These are phyloP conservation scores for Callipepla californica DNA, from an alignment of 2,113 vertebrate species.

Conservation along the genomic window DNA sequence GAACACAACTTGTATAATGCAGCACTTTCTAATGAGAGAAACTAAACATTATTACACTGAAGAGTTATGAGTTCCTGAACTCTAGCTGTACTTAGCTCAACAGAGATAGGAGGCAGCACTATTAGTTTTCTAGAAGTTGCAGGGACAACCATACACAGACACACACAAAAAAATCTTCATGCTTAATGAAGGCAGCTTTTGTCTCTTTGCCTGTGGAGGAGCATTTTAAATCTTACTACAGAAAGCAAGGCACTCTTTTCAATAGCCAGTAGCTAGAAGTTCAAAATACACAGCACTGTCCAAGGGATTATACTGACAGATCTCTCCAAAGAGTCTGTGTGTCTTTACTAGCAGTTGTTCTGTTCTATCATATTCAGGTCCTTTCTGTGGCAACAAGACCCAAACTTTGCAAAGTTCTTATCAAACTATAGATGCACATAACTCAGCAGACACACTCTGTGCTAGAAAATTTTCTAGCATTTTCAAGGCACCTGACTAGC, in stretches of 20 bases:
- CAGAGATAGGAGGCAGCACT: rapidly evolving
- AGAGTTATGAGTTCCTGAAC: not conserved
- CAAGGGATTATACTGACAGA: not conserved
- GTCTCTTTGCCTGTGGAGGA: not conserved
- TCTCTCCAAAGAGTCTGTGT: not conserved
- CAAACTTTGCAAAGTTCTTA: not conserved
- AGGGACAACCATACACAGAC: not conserved
- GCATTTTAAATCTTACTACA: not conserved
- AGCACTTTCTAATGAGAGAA: not conserved
- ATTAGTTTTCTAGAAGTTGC: not conserved
- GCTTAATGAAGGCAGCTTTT: not conserved
- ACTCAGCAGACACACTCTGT: not conserved
- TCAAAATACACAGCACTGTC: not conserved
- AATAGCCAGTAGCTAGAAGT: not conserved
- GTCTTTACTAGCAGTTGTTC: not conserved
- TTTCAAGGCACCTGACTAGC: not conserved
- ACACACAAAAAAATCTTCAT: not conserved
- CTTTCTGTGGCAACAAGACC: not conserved
- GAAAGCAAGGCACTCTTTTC: not conserved
- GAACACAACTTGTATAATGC: not conserved
- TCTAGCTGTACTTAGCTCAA: not conserved
- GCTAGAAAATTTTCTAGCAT: not conserved
- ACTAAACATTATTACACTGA: not conserved
- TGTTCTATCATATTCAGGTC: not conserved
- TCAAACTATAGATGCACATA: not conserved